Base-by-base conservation (phyloP, 2,797 vertebrate genomes). In the Gymnothorax javanicus region DNA sequence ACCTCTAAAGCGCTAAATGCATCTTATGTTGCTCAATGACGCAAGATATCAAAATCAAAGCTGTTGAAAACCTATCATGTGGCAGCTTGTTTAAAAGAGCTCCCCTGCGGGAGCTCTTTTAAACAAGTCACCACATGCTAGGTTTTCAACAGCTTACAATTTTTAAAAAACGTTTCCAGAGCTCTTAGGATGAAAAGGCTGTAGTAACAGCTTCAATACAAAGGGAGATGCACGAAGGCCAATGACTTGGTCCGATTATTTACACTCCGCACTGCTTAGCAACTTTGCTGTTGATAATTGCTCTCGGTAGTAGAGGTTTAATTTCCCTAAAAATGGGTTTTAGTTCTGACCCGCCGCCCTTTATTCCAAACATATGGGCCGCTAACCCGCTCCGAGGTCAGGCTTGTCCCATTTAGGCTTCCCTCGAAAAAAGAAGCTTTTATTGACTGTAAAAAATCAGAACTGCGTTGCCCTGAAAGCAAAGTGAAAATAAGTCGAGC, bases 331-430 rank as follows among this genome's bases (percentile, higher is more conserved):
- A 52, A 77, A 73, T 73, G 71, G 11, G 33, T 50, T 77, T 77
- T n/a, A 81, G 43, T 81, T n/a, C 23, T 23, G 11, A 20, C 5
- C 64, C 23, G 15, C 13, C 58, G 11, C 11, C 58, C 58, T 60
- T 60, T 60, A 12, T 1, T 60, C 58, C 58, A 9, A 59, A 59
- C 33, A 43, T 43, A 43, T 43, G 33, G 33, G 33, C 33, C 2
- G 33, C n/a, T n/a, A n/a, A n/a, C n/a, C n/a, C n/a, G n/a, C 33
- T 43, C 2, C 33, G 33, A 43, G 33, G 33, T 62, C 71, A 85
- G 27, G 88, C 88, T 87, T 88, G 85, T 87, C 88, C 89, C 87
- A 85, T 87, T 84, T 83, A 89, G 87, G 62, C 85, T 50, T 86
- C 56, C 33, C 12, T 11, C 33, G 2, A 43, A 43, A 52, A 83